These are phyloP conservation scores for Axinella damicornis DNA, from an alignment of 37 sponge, comb jelly and placozoan species.

Conservation along the genomic window DNA sequence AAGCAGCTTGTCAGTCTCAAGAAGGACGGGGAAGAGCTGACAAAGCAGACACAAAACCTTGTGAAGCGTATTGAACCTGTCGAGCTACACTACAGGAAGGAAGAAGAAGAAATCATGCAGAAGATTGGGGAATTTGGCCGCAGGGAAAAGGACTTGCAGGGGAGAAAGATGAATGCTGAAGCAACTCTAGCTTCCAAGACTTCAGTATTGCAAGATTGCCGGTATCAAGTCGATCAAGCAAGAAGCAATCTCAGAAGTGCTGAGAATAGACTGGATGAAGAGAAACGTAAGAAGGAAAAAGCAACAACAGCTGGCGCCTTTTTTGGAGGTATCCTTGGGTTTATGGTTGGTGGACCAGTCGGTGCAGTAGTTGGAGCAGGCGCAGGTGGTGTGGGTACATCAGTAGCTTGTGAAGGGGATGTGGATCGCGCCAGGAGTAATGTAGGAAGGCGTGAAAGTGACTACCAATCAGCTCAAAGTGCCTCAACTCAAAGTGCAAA, in stretches of 20 bases:
- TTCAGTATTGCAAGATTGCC: background rate
- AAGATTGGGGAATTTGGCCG: background rate
- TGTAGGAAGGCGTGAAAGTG: background rate
- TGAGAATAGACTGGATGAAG: background rate
- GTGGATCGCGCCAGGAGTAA: background rate
- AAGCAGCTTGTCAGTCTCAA: background rate
- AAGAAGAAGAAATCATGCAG: background rate
- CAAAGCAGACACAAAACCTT: background rate
- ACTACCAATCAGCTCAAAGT: background rate
- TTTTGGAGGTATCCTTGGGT: background rate
- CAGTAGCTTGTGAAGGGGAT: background rate
- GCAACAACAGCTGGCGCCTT: background rate
- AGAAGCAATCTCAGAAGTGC: background rate
- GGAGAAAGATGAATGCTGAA: background rate
- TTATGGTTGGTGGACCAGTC: constrained; percentile 14
- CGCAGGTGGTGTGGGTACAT: background rate
- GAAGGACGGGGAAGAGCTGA: background rate
- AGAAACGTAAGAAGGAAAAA: background rate
- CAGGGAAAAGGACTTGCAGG: background rate
- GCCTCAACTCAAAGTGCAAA: background rate
- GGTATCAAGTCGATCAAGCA: background rate
- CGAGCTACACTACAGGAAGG: background rate
- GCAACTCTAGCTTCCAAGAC: background rate
- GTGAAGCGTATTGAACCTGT: constrained; percentile 9
- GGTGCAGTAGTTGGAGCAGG: constrained; percentile 11